A percentile compares a stretch with the other conserved stretches of the same genome.
These are phyloP conservation scores for Pyrocephalus nanus DNA, from an alignment of 2,797 vertebrate genomes.

Conservation along the genomic window DNA sequence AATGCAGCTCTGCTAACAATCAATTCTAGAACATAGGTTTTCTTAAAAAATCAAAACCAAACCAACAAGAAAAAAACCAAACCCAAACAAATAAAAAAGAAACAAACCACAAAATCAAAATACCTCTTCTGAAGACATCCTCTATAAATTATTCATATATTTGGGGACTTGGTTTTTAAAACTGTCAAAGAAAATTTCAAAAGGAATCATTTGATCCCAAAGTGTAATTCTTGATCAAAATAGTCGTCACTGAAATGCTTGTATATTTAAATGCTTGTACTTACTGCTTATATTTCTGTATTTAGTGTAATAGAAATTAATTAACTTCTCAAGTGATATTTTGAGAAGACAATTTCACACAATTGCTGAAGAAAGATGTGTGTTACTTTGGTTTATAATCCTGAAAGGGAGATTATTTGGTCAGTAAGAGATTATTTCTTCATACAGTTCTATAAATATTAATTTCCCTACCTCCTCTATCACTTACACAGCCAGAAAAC, in stretches of 20 bases:
- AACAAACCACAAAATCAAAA: neutral
- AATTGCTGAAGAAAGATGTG: neutral
- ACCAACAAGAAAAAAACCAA: neutral
- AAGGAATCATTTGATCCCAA: neutral
- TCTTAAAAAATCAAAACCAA: neutral
- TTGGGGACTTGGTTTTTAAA: neutral
- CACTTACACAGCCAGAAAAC: neutral
- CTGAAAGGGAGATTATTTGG: neutral
- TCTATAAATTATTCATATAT: slow-evolving; percentile 23
- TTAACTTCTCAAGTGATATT: neutral
- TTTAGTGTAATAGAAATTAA: neutral
- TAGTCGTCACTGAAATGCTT: neutral
- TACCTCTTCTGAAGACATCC: neutral
- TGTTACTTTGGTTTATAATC: neutral
- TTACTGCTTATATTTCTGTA: neutral
- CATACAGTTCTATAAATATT: neutral
- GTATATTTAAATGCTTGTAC: neutral
- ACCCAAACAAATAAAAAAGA: neutral
- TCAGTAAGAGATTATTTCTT: neutral
- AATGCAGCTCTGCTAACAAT: neutral
- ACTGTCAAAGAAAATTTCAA: neutral
- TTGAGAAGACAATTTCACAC: neutral
- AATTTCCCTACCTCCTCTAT: neutral
- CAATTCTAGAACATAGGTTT: neutral
- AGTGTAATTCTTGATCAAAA: neutral